phyloP scores from a whole-genome alignment of 2,113 vertebrate genomes.

The Megaceryle torquata region DNA sequence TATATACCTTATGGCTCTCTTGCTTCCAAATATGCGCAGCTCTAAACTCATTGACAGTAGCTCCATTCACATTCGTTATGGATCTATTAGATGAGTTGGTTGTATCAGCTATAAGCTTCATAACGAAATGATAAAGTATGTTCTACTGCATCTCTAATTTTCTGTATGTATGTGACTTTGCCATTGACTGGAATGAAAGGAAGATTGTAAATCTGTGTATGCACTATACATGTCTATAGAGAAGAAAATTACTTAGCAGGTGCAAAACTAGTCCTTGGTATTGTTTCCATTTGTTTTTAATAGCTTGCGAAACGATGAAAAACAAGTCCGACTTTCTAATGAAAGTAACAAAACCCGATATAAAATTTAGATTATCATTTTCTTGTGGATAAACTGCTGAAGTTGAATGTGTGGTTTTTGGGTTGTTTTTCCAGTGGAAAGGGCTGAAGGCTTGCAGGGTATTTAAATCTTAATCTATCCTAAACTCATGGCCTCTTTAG shows the following conservation, averaged over 20 bases:
- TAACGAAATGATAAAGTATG: not conserved
- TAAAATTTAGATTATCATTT: not conserved
- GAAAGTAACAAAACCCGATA: not conserved
- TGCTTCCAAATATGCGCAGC: not conserved
- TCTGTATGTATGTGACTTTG: not conserved
- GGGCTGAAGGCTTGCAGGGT: not conserved
- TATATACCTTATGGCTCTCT: not conserved
- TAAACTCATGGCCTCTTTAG: not conserved
- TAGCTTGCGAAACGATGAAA: not conserved
- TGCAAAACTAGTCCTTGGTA: not conserved
- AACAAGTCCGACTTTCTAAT: not conserved
- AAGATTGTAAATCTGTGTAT: not conserved
- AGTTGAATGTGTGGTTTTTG: not conserved
- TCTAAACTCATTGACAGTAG: not conserved
- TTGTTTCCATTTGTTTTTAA: not conserved
- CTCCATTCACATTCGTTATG: not conserved
- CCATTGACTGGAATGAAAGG: not conserved
- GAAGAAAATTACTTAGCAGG: not conserved
- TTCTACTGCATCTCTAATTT: not conserved
- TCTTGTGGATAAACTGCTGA: not conserved
- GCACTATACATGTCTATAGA: not conserved
- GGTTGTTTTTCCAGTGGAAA: accelerated
- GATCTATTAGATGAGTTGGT: not conserved
- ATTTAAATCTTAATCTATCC: not conserved
- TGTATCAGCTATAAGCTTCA: not conserved